Conservation (phyloP, 2,888 invertebrate species). For the Pterostichus madidus region DNA sequence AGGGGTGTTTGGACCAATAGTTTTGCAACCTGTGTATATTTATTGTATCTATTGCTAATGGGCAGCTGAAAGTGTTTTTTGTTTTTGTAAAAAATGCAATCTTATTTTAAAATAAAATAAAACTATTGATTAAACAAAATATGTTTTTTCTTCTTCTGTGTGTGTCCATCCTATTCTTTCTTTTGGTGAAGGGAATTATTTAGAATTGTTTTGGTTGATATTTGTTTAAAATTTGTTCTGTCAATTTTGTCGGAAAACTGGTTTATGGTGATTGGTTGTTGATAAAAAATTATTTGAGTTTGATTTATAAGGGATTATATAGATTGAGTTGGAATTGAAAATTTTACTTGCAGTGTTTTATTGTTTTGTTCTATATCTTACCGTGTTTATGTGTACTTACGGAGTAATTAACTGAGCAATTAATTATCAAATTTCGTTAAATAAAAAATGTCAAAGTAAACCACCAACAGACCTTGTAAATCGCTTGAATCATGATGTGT, state of each 20-base stretch:
- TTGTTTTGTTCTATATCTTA: not conserved
- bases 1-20: slow-evolving; percentile 67
- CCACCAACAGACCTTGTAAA: slow-evolving; percentile 58
- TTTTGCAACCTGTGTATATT: slow-evolving; percentile 66
- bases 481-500: slow-evolving; percentile 59
- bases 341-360: not conserved
- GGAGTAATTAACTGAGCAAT: slow-evolving; percentile 19
- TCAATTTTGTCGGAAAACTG: not conserved
- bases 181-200: slow-evolving; percentile 18
- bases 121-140: slow-evolving; percentile 62
- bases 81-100: slow-evolving; percentile 65
- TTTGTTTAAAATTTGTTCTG: not conserved
- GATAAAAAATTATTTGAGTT: not conserved
- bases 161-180: slow-evolving; percentile 26
- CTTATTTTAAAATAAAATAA: slow-evolving; percentile 63
- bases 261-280: too few relatives aligned
- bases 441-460: slow-evolving; percentile 57
- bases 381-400: not conserved
- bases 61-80: slow-evolving; percentile 66
- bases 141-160: slow-evolving; percentile 51
- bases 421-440: slow-evolving; percentile 11
- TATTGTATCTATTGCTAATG: slow-evolving; percentile 66
- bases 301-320: not conserved
- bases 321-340: too few relatives aligned
- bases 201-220: not conserved